A percentile compares a stretch with the other conserved stretches of the same genome.
These are phyloP conservation scores for Apodemia zela DNA, from an alignment of 2,888 invertebrate species.

Conservation along the genomic window DNA sequence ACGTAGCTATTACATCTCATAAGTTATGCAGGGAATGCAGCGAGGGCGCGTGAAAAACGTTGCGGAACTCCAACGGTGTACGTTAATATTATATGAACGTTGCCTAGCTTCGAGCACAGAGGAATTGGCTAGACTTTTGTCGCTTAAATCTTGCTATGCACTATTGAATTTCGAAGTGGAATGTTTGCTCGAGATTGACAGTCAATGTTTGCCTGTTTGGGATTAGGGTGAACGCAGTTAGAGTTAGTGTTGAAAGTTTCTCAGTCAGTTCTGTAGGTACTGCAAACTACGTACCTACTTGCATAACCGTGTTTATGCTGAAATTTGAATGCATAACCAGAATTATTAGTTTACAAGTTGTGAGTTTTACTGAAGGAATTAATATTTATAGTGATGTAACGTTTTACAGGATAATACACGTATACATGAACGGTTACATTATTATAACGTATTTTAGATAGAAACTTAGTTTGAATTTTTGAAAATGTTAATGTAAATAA, in stretches of 20 bases:
- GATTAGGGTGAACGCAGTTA: slow-evolving; percentile 33
- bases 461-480: too few relatives aligned
- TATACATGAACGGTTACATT: too few relatives aligned
- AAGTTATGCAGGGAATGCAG: slow-evolving; percentile 66
- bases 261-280: slow-evolving; percentile 8
- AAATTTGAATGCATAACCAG: slow-evolving; percentile 4
- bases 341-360: slow-evolving; percentile 4
- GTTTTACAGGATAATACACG: too few relatives aligned
- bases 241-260: slow-evolving; percentile 28
- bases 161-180: slow-evolving; percentile 57
- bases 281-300: slow-evolving; percentile 2
- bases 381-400: background rate
- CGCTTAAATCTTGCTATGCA: slow-evolving; percentile 57
- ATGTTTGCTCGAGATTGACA: slow-evolving; percentile 58
- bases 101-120: slow-evolving; percentile 41
- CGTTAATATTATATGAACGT: slow-evolving; percentile 72
- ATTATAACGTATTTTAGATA: too few relatives aligned
- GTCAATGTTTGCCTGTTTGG: slow-evolving; percentile 50
- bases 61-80: slow-evolving; percentile 46
- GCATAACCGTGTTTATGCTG: slow-evolving; percentile 1
- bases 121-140: slow-evolving; percentile 62
- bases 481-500: too few relatives aligned
- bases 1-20: slow-evolving; percentile 71
- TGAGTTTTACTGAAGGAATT: background rate
- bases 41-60: slow-evolving; percentile 68